Conservation (phyloP, 30 jellyfish, hydroid and myxozoan species). For the Hydractinia echinata region DNA sequence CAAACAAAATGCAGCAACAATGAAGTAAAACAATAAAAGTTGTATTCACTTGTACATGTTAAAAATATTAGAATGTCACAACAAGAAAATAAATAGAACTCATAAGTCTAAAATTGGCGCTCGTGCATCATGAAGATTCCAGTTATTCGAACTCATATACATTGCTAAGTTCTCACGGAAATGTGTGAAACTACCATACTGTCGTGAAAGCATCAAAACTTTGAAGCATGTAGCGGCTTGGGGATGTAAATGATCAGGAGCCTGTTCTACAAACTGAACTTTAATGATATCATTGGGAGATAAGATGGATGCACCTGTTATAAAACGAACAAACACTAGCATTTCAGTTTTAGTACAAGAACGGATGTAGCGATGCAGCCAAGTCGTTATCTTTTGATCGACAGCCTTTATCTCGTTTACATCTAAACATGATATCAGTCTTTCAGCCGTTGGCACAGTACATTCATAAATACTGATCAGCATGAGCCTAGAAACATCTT, state of each 20-base stretch:
- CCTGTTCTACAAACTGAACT: background rate
- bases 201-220: background rate
- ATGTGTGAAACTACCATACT: constrained; percentile 11
- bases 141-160: background rate
- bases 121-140: background rate
- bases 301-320: background rate
- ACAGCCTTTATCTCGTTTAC: background rate
- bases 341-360: background rate
- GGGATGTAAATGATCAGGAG: constrained; percentile 8
- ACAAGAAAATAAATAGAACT: too few relatives aligned
- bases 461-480: constrained; percentile 1
- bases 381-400: background rate
- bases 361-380: constrained; percentile 7
- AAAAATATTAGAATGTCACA: too few relatives aligned
- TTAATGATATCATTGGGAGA: background rate
- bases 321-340: background rate
- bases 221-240: constrained; percentile 3
- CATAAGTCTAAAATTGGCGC: too few relatives aligned
- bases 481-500: background rate
- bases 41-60: too few relatives aligned
- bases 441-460: constrained; percentile 1
- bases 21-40: too few relatives aligned
- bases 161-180: background rate
- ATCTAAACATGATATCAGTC: background rate
- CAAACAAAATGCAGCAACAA: too few relatives aligned